A percentile compares a stretch with the other conserved stretches of the same genome.
These are phyloP conservation scores for Rostratula benghalensis DNA, from an alignment of 2,113 vertebrate genomes.

Conservation along the genomic window DNA sequence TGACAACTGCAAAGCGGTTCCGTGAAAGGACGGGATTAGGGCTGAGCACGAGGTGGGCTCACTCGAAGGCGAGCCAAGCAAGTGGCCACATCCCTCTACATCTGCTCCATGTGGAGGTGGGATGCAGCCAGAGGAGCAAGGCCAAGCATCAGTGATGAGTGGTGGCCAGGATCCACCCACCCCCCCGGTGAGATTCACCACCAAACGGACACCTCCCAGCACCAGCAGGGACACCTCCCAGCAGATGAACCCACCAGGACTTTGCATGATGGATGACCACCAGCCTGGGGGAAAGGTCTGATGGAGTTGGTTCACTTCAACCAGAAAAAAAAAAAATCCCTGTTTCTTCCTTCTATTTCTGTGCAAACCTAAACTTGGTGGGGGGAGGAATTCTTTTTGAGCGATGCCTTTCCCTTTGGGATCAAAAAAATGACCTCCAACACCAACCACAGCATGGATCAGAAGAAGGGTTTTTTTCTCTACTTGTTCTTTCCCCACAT, in stretches of 20 bases:
- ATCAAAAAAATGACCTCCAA: background rate
- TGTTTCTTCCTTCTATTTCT: background rate
- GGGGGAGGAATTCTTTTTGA: background rate
- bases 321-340: background rate
- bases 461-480: fast-evolving
- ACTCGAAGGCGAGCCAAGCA: fast-evolving
- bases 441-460: background rate
- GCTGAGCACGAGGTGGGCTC: background rate
- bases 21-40: background rate
- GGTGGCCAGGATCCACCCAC: background rate
- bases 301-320: background rate
- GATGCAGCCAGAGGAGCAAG: background rate
- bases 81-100: fast-evolving
- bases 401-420: background rate
- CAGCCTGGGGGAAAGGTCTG: background rate
- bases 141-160: background rate
- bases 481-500: background rate
- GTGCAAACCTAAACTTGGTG: background rate
- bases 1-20: constrained; percentile 55
- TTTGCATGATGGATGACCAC: background rate
- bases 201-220: background rate
- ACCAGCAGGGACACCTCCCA: fast-evolving
- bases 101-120: background rate
- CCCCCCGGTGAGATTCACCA: background rate
- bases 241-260: background rate